Evolutionary conservation across 2,113 vertebrate genomes (phyloP), one percentile per base, ranked within the genome.

Genomic region (Scomber japonicus): DNA sequence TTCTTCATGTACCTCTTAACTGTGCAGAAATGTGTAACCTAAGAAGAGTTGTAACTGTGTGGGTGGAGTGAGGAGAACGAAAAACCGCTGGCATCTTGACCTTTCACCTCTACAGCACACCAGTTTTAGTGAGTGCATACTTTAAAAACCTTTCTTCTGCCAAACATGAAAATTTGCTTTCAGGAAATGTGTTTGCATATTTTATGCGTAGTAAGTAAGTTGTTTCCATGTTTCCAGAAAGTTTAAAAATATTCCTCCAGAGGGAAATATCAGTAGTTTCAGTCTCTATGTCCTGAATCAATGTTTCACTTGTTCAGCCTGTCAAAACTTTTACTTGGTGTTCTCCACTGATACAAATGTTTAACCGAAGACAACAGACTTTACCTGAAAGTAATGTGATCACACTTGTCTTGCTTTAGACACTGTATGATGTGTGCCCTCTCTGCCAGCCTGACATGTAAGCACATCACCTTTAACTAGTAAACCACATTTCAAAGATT

Each of bases 401-500:
- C 16, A 49, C 24, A 15, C 46, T 45, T 60, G 54, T 57, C 6
- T 21, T 13, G 24, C 1, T 24, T 46, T 7, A 27, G 59, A 54
- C 17, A n/a, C 12, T 19, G 3, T 19, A 3, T 35, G 15, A 62
- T 68, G 24, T 21, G 11, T 57, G 55, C 11, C 24, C 48, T 55
- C 19, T 59, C 50, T 4, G 10, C 10, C 21, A 15, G 13, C 6
- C 7, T 63, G 78, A 16, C 17, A 16, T 21, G 71, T 49, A 74
- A 63, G 46, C 48, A 5, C 21, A 15, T 62, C 72, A 77, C 71
- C 83, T 88, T 70, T 50, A 76, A 81, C 86, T 16, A 51, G 21
- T 12, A 3, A 5, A 65, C 45, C 53, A 73, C 71, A 57, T 75
- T 74, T 84, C 35, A 83, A 65, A 74, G 35, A 87, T 88, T 88